These are phyloP conservation scores for Rhinolophus sinicus DNA, from an alignment of 2,113 vertebrate species.

Conservation along the genomic window DNA sequence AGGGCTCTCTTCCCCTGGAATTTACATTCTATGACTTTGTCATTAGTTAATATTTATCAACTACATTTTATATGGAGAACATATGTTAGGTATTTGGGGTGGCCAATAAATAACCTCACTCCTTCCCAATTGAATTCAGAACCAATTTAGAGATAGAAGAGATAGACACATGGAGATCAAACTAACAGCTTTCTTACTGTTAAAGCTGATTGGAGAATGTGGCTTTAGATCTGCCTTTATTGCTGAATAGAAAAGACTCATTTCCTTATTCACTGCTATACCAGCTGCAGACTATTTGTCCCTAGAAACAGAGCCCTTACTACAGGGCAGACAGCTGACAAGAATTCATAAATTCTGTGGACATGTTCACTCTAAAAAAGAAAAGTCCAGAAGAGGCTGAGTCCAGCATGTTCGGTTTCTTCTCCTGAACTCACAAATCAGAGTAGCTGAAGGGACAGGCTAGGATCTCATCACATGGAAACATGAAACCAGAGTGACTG, in stretches of 20 bases:
- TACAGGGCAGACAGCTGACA: not conserved
- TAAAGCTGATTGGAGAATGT: slow-evolving; percentile 21
- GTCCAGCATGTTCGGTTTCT: not conserved
- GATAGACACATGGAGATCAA: slow-evolving; percentile 62
- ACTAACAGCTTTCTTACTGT: slow-evolving; percentile 27
- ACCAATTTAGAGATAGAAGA: slow-evolving; percentile 58
- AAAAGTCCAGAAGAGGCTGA: not conserved
- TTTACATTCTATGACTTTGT: slow-evolving; percentile 56
- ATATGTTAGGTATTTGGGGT: slow-evolving; percentile 45
- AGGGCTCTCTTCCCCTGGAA: not conserved
- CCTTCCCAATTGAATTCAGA: slow-evolving; percentile 62
- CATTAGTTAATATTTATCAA: slow-evolving; percentile 67
- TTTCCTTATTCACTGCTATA: not conserved
- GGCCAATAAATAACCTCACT: slow-evolving; percentile 59
- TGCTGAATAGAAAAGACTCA: slow-evolving; percentile 33
- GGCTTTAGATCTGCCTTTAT: slow-evolving; percentile 32
- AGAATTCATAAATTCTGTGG: not conserved
- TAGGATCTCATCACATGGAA: not conserved
- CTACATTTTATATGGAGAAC: slow-evolving; percentile 54
- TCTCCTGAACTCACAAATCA: slow-evolving; percentile 2
- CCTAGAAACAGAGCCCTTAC: not conserved
- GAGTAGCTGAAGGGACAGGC: not conserved
- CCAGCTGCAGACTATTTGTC: not conserved
- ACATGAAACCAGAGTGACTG: not conserved
- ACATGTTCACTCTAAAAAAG: not conserved